Conservation (phyloP, 2,113 vertebrate species). For the Oceanodroma tethys region DNA sequence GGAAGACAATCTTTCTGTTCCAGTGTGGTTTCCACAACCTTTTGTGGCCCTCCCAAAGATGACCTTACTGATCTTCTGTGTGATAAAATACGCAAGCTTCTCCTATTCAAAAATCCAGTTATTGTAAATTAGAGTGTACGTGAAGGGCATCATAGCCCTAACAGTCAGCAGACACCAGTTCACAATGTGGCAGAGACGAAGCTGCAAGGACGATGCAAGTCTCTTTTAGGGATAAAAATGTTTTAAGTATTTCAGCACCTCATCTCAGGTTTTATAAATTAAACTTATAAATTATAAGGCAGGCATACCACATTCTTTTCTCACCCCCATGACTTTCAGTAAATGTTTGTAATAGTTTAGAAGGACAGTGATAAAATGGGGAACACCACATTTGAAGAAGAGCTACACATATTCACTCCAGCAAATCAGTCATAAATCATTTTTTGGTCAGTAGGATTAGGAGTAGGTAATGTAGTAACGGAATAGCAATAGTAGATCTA, state of each 20-base stretch:
- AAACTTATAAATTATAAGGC: neutral
- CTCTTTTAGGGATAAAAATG: neutral
- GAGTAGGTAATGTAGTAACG: neutral
- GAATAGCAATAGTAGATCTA: neutral
- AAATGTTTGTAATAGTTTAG: conserved; percentile 23
- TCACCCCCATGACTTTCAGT: neutral
- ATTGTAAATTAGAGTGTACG: neutral
- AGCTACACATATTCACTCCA: neutral
- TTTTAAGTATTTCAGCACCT: neutral
- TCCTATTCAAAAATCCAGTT: neutral
- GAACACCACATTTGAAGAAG: neutral
- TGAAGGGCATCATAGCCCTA: neutral
- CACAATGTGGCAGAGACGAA: neutral
- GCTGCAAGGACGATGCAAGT: neutral
- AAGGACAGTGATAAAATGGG: neutral
- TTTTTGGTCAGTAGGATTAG: neutral
- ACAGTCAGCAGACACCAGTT: neutral
- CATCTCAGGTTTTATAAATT: neutral
- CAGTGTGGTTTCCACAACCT: neutral
- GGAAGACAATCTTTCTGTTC: neutral
- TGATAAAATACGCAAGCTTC: neutral
- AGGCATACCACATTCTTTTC: neutral
- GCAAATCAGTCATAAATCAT: neutral
- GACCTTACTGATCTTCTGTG: neutral
- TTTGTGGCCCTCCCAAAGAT: neutral